phyloP scores from a whole-genome alignment of 2,113 vertebrate species.

The Syngnathoides biaculeatus region DNA sequence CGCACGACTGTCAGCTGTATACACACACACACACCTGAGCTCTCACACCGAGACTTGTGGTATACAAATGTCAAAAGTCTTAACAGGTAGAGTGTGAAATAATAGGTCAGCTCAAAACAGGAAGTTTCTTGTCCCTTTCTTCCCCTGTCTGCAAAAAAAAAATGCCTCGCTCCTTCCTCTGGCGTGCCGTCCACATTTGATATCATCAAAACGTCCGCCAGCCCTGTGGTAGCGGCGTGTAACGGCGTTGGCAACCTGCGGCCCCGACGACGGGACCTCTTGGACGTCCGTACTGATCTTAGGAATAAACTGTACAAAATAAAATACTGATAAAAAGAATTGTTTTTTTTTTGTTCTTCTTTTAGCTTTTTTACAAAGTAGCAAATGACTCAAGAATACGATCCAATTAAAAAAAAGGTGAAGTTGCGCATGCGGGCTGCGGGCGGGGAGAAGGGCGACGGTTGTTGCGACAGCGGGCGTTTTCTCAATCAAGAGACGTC shows the following conservation, averaged over 20 bases:
- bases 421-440: constrained; percentile 49
- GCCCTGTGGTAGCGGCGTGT: constrained; percentile 11
- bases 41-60: constrained; percentile 12
- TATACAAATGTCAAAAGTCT: constrained; percentile 36
- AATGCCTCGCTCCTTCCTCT: constrained; percentile 1
- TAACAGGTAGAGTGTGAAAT: constrained; percentile 6
- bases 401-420: constrained; percentile 47
- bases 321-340: constrained; percentile 66
- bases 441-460: constrained; percentile 8
- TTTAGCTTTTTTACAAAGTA: constrained; percentile 52
- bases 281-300: constrained; percentile 29
- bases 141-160: constrained; percentile 11
- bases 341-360: constrained; percentile 15
- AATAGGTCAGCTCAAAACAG: constrained; percentile 6
- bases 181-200: neutral
- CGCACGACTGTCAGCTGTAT: neutral
- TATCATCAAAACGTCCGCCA: constrained; percentile 13
- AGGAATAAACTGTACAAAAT: constrained; percentile 51
- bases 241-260: constrained; percentile 37
- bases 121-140: constrained; percentile 10
- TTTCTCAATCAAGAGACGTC: constrained; percentile 80
- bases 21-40: constrained; percentile 8
- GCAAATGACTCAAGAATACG: constrained; percentile 42
- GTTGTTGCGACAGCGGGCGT: constrained; percentile 37
- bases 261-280: constrained; percentile 13